A percentile compares a stretch with the other conserved stretches of the same genome.
These are phyloP conservation scores for Pediacus dermestoides DNA, from an alignment of 2,888 invertebrate genomes.

Conservation along the genomic window DNA sequence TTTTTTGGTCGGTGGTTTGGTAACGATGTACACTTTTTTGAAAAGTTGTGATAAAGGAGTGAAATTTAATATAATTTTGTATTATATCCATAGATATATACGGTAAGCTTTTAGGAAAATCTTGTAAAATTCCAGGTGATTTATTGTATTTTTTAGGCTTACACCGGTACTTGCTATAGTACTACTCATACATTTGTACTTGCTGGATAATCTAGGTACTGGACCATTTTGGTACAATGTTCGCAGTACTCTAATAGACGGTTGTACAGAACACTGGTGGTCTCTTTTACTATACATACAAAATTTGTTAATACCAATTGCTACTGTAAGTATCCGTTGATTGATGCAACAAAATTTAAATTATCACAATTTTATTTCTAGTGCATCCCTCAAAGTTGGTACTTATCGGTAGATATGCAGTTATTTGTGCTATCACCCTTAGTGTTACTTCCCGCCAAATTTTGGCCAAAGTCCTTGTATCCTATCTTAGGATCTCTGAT, in stretches of 20 bases:
- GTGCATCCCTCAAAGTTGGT: conserved; percentile 5
- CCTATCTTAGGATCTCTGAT: conserved; percentile 1
- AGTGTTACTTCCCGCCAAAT: background rate
- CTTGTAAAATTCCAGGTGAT: too few species aligned
- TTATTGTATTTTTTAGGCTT: conserved; percentile 30
- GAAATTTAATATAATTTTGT: conserved; percentile 39
- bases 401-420: conserved; percentile 4
- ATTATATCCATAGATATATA: conserved; percentile 18
- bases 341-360: too few species aligned
- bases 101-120: conserved; percentile 8
- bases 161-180: conserved; percentile 34
- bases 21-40: conserved; percentile 50
- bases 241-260: conserved; percentile 4
- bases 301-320: conserved; percentile 49
- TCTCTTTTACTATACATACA: conserved; percentile 51
- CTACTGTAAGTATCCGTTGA: too few species aligned
- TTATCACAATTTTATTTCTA: conserved; percentile 1
- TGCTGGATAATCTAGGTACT: conserved; percentile 12
- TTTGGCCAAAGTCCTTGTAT: conserved; percentile 1
- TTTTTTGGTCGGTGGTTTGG: conserved; percentile 58
- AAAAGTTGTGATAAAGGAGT: conserved; percentile 35
- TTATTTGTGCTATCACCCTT: conserved; percentile 31
- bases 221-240: conserved; percentile 41
- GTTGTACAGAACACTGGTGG: conserved; percentile 53
- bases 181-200: conserved; percentile 9